These are phyloP conservation scores for Thermophis baileyi DNA, from an alignment of 2,113 vertebrate genomes.

Conservation along the genomic window DNA sequence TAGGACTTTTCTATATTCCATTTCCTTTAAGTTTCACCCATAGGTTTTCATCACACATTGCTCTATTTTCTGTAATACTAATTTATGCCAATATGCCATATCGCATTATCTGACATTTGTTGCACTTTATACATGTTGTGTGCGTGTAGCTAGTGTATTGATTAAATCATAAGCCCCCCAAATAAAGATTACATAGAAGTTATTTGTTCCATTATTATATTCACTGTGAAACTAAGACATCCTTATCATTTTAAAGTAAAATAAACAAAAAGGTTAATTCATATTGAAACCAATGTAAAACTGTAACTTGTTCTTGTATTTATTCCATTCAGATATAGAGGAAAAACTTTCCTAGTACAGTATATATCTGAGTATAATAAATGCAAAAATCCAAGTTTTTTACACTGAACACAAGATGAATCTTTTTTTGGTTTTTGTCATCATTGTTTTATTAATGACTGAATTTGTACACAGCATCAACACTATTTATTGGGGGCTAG, in stretches of 20 bases:
- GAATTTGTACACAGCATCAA: background rate
- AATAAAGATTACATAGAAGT: background rate
- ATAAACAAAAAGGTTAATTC: background rate
- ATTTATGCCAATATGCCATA: background rate
- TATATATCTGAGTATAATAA: background rate
- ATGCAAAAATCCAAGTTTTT: background rate
- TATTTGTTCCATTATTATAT: background rate
- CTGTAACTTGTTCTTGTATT: background rate
- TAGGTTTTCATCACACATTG: background rate
- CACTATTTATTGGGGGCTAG: background rate
- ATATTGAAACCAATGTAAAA: background rate
- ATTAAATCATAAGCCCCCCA: background rate
- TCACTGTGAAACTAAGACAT: background rate
- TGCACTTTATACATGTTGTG: background rate
- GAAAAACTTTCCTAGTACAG: background rate
- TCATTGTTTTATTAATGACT: background rate
- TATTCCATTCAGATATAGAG: background rate
- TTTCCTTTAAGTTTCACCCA: background rate
- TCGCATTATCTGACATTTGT: background rate
- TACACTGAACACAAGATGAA: background rate
- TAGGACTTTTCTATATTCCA: background rate
- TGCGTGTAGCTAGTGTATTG: background rate
- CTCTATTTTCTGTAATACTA: background rate
- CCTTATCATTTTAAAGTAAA: background rate
- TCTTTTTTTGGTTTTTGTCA: background rate